Base-by-base conservation (phyloP, 2,797 vertebrate genomes). In the Anabas testudineus region DNA sequence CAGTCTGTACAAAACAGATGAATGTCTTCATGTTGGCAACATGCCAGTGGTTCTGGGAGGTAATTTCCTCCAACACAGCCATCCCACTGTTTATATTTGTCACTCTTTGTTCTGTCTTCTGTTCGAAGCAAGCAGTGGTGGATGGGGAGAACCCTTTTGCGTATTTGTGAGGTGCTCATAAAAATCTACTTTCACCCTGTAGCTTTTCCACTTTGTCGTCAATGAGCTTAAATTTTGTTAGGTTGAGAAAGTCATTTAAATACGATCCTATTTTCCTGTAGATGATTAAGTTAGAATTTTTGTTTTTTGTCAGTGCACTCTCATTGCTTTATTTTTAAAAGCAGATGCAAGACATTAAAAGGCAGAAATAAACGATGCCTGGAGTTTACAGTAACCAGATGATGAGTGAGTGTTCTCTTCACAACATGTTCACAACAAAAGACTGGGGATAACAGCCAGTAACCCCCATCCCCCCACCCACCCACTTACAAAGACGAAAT, bases 31-130 rank as follows among this genome's bases (percentile, higher is more conserved):
- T 72, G 68, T 87, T 95, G 94, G 93, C 90, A 67, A 75, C 42
- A 7, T 90, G 94, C 93, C 95, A 93, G 63, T 42, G 66, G 85
- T 90, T 90, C 89, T 92, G 91, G 92, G 92, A 94, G 89, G 92
- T 95, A 92, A 93, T 95, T 95, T 95, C 90, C 92, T 91, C 93
- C 87, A 88, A 87, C 91, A 72, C 84, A 78, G 87, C 78, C 59
- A 48, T 85, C 82, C 87, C 60, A 78, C 79, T 93, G 91, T 95
- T 94, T 93, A 92, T 84, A 85, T 92, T 92, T 92, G 81, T 91
- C 88, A 88, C 83, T 91, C 88, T 90, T 71, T 76, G 67, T 80
- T 83, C 87, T 82, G 71, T 79, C 73, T 71, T 76, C 58, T 59
- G 59, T 65, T 73, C 2, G 36, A 81, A 72, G 67, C 32, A 28